These are phyloP conservation scores for Allolobophora icterica DNA, from an alignment of 2,888 invertebrate genomes.

Conservation along the genomic window DNA sequence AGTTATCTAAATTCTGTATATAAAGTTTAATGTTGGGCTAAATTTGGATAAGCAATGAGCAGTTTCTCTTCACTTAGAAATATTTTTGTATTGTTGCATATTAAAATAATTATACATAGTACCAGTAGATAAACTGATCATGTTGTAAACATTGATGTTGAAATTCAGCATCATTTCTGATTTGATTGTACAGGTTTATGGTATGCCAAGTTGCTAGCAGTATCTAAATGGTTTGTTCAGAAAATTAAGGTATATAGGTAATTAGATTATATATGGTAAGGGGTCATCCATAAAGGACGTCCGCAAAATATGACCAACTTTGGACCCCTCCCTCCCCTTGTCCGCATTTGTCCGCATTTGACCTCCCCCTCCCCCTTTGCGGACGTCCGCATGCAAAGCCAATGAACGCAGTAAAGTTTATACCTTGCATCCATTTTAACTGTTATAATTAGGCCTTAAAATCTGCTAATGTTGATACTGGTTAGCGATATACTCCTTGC, in stretches of 20 bases:
- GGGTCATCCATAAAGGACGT: too few relatives aligned
- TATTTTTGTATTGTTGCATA: background rate
- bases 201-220: background rate
- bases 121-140: background rate
- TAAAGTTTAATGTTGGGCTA: slow-evolving; percentile 8
- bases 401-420: too few relatives aligned
- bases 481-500: too few relatives aligned
- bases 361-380: too few relatives aligned
- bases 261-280: background rate
- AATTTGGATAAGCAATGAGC: background rate
- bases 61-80: slow-evolving; percentile 6
- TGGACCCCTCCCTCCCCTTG: too few relatives aligned
- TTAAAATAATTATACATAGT: background rate
- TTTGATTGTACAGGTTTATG: background rate
- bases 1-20: background rate
- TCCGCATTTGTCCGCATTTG: too few relatives aligned
- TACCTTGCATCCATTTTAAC: too few relatives aligned
- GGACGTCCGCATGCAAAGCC: too few relatives aligned
- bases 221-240: background rate
- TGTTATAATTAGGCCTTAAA: too few relatives aligned
- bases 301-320: too few relatives aligned
- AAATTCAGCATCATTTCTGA: background rate
- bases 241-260: background rate
- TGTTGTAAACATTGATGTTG: background rate
- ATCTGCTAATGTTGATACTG: too few relatives aligned